Evolutionary conservation across 2,113 vertebrate genomes (phyloP), one percentile per base, ranked within the genome.

Genomic region (Lamprologus lemairii): DNA sequence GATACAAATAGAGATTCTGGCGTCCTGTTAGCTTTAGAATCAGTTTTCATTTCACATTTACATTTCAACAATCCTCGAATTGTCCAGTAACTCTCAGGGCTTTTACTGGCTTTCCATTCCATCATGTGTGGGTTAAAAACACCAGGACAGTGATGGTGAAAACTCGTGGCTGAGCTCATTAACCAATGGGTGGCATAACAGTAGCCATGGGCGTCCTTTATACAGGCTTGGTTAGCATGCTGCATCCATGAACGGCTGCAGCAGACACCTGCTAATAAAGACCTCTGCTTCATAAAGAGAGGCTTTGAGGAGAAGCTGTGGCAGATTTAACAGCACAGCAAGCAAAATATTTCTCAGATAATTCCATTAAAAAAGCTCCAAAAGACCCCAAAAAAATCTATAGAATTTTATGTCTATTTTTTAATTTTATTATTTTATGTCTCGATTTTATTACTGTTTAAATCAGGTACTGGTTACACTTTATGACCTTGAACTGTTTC

Each of bases 101-200:
- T 65, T 65, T 65, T 35, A n/a, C 60, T 65, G 31, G 17, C 9
- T 0, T 1, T 11, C 1, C 17, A 35, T 63, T 63, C 58, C 9
- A n/a, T 40, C 19, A 0, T 13, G 19, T 40, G 33, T 21, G 19
- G 1, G 19, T 40, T 21, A 37, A 5, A 68, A 40, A 9, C 63
- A 68, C 19, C 35, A 9, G 7, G 33, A 65, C 17, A 3, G 19
- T 37, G 1, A 68, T 0, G 35, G 19, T 40, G 19, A 68, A 68
- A 40, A 68, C 17, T 35, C 17, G 1, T 37, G 33, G 63, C 63
- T 68, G 31, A 63, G 9, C 33, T 40, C 63, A 14, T 37, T 68
- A 68, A 68, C 1, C 19, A 40, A 68, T 0, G 33, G 7, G 33
- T 21, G 35, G 19, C 63, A 40, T 65, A 7, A 68, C 19, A 33